These are phyloP conservation scores for Zaprionus gabonicus DNA, from an alignment of 1,140 invertebrate genomes.

Conservation along the genomic window DNA sequence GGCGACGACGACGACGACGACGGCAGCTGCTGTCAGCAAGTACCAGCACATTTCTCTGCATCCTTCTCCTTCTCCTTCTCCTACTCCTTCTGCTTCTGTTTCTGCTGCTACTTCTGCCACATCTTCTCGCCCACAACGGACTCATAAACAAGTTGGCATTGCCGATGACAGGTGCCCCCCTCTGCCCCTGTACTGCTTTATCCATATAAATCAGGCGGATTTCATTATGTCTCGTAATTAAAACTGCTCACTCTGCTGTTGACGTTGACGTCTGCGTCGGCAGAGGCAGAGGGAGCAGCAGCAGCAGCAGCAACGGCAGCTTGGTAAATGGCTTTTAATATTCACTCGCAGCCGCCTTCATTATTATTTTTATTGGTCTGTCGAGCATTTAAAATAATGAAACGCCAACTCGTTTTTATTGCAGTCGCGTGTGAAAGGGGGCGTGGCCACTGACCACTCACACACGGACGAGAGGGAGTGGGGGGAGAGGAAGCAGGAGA, in stretches of 20 bases:
- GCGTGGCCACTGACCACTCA: conserved; percentile 10
- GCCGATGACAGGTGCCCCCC: conserved; percentile 35
- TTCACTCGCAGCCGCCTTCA: conserved; percentile 40
- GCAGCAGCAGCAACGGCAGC: background rate
- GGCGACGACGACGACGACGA: conserved; percentile 13
- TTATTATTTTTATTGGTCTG: conserved; percentile 52
- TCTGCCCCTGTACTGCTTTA: background rate
- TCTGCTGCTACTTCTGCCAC: conserved; percentile 5
- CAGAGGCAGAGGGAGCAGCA: background rate
- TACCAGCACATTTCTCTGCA: background rate
- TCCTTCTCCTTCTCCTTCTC: background rate
- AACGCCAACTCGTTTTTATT: conserved; percentile 12
- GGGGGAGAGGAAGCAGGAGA: background rate
- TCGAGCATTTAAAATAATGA: conserved; percentile 50
- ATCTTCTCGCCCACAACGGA: conserved; percentile 32
- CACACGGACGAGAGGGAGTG: background rate
- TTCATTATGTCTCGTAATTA: conserved; percentile 63
- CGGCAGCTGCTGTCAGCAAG: conserved; percentile 44
- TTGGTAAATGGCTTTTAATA: conserved; percentile 50
- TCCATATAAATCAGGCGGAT: conserved; percentile 55
- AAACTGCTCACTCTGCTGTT: conserved; percentile 40
- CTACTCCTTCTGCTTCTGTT: background rate
- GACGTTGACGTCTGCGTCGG: background rate
- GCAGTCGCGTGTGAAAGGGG: conserved; percentile 1
- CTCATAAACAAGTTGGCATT: conserved; percentile 37